Evolutionary conservation across 2,888 invertebrate species (phyloP).

Genomic region (Coleophora deauratella): DNA sequence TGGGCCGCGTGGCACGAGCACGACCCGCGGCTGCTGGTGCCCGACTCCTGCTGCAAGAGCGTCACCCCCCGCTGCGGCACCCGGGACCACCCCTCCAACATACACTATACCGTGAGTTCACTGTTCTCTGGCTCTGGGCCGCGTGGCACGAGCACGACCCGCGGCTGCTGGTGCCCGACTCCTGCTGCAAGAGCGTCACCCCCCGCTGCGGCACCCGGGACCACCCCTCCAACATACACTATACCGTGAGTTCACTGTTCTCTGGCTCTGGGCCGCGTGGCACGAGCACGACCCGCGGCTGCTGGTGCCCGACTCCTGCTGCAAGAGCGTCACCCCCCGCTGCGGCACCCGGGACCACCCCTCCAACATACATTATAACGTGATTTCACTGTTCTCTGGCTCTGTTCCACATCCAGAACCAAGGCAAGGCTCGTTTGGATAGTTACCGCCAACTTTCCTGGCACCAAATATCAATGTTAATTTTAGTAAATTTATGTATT

Average conservation of each 20-base stretch:
- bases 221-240: conserved; percentile 90
- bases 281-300: conserved; percentile 70
- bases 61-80: conserved; percentile 76
- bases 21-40: conserved; percentile 78
- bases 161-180: conserved; percentile 84
- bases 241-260: conserved; percentile 74
- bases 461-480: too few relatives aligned
- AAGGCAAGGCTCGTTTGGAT: too few relatives aligned
- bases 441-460: too few relatives aligned
- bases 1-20: conserved; percentile 33
- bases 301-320: conserved; percentile 91
- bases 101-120: conserved; percentile 81
- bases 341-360: conserved; percentile 86
- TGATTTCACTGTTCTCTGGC: conserved; percentile 45
- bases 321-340: conserved; percentile 76
- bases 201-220: conserved; percentile 78
- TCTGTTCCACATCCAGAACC: too few relatives aligned
- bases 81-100: conserved; percentile 89
- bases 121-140: not conserved
- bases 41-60: conserved; percentile 91
- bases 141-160: conserved; percentile 54
- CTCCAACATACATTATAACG: conserved; percentile 87
- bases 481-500: too few relatives aligned
- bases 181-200: conserved; percentile 85
- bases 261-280: not conserved